Conservation (phyloP, 2,888 invertebrate genomes). For the Thumatha senex region DNA sequence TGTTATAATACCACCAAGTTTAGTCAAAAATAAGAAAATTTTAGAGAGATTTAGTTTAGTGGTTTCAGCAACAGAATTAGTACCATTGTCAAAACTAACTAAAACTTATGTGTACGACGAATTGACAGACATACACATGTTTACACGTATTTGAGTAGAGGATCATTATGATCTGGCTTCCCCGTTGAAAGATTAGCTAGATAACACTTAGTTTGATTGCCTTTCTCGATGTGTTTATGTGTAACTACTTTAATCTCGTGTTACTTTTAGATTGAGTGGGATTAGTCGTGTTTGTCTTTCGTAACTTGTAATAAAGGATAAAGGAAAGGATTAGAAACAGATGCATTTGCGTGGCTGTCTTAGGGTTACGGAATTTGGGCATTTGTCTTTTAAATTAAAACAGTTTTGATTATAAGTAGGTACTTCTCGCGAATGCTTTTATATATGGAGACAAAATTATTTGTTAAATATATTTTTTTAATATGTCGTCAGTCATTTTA, state of each 20-base stretch:
- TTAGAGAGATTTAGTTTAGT: too few relatives aligned
- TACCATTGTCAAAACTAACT: too few relatives aligned
- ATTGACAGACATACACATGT: constrained; percentile 29
- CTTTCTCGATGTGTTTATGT: constrained; percentile 30
- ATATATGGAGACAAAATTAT: too few relatives aligned
- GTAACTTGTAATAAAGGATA: constrained; percentile 1
- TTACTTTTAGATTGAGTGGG: constrained; percentile 20
- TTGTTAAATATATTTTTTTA: too few relatives aligned
- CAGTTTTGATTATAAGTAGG: too few relatives aligned
- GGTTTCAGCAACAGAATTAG: too few relatives aligned
- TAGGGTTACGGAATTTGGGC: background rate
- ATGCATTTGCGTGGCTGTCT: background rate
- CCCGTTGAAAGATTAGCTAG: constrained; percentile 36
- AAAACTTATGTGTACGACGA: background rate
- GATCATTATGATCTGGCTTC: constrained; percentile 24
- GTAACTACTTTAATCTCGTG: constrained; percentile 26
- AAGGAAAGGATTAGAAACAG: background rate
- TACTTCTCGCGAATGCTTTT: too few relatives aligned
- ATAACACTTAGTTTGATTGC: constrained; percentile 31
- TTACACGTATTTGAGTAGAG: constrained; percentile 19
- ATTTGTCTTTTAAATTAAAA: too few relatives aligned
- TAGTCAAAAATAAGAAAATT: too few relatives aligned
- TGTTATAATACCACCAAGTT: too few relatives aligned
- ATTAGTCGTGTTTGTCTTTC: constrained; percentile 20
- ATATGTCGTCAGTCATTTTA: too few relatives aligned